phyloP scores from a whole-genome alignment of 1,140 invertebrate genomes.

The Aphidius gifuensis region DNA sequence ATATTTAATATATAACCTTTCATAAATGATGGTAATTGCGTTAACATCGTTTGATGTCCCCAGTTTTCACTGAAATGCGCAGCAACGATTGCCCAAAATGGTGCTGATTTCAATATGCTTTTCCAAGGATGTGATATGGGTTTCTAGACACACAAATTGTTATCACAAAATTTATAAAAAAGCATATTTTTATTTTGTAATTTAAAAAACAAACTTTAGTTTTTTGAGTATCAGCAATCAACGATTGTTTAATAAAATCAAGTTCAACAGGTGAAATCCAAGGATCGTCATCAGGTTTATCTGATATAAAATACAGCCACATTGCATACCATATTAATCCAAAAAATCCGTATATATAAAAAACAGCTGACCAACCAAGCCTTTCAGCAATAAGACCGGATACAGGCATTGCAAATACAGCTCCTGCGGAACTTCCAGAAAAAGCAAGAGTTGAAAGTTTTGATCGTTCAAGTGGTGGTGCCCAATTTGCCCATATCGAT shows the following conservation, averaged over 20 bases:
- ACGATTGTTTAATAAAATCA: constrained; percentile 66
- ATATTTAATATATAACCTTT: constrained; percentile 58
- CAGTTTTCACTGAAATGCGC: constrained; percentile 94
- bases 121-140: constrained; percentile 73
- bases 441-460: constrained; percentile 74
- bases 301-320: constrained; percentile 71
- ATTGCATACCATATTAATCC: constrained; percentile 69
- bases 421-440: constrained; percentile 79
- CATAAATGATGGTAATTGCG: constrained; percentile 87
- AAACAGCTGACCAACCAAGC: constrained; percentile 82
- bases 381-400: constrained; percentile 69
- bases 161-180: background rate
- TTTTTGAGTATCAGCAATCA: constrained; percentile 31
- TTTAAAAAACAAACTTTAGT: constrained; percentile 8
- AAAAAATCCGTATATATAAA: constrained; percentile 81
- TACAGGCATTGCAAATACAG: constrained; percentile 74
- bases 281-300: constrained; percentile 73
- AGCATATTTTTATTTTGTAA: constrained; percentile 12
- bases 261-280: constrained; percentile 72
- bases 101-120: constrained; percentile 73
- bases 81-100: constrained; percentile 86
- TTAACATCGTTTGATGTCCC: constrained; percentile 93
- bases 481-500: constrained; percentile 83
- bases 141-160: constrained; percentile 19
- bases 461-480: constrained; percentile 77